Evolutionary conservation across 2,888 invertebrate genomes (phyloP), one percentile per base, ranked within the genome.

Genomic region (Phorcus lineatus): DNA sequence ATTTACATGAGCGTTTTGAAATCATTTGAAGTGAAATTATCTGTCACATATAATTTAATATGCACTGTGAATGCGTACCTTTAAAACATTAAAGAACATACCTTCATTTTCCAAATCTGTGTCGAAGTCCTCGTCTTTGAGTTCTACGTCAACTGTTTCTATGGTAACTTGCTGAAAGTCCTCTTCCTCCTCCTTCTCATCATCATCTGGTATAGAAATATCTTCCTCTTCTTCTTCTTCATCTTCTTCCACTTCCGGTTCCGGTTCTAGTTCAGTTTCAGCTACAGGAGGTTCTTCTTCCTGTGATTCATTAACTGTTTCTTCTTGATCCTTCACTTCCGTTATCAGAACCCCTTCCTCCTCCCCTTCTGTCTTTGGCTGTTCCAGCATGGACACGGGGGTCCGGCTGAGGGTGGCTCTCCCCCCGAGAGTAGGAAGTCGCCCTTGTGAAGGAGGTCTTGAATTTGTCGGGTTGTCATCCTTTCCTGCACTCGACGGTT

Each of bases 71-170:
- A 47, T 47, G 36, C n/a, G n/a, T n/a, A n/a, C n/a, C n/a, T n/a
- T n/a, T n/a, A 7, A 36, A 36, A 6, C 36, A 36, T 36, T 36
- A 3, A 36, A 36, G 4, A 36, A 6, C 47, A 6, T 47, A 47
- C 47, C 47, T 83, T 87, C 87, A 17, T 86, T 83, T 81, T 88
- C 87, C 17, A 88, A 80, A 75, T 88, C 88, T 19, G 87, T 88
- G 66, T 88, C 88, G 84, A 86, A 88, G 74, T 82, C 84, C 24
- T 82, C 77, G 16, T 57, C 74, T 28, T 28, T 74, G 19, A 53
- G 31, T 62, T 77, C 76, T 9, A 67, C 80, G 16, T 85, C 79
- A 6, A 85, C 81, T 3, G 85, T 84, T 80, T 85, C 84, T 31
- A 84, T 78, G 66, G 85, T 83, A 22, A 85, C 80, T 28, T 85